Base-by-base conservation (phyloP, 23 tunicate species). In the Diplosoma virens region DNA sequence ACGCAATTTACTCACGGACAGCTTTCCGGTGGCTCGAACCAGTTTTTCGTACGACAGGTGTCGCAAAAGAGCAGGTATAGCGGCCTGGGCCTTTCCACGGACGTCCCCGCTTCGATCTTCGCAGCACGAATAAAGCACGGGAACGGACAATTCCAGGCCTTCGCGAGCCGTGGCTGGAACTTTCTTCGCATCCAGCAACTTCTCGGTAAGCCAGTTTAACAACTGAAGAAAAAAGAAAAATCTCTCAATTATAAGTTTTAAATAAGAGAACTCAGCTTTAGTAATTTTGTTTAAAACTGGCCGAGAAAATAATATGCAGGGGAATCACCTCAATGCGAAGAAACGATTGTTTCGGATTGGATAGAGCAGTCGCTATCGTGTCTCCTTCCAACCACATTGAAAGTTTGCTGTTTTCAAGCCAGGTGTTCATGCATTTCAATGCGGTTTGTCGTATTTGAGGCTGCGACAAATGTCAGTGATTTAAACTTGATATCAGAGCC, bases 101-200 rank as follows among this genome's bases (percentile, higher is more conserved):
- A 94, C 94, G 17, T 94, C 94, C 1, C 86, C 84, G 72, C 76
- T 88, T 37, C 99, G 66, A 68, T 94, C 99, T 58, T 94, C 99
- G 48, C 94, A 87, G 75, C 99, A 94, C 0, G 86, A 21, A 53
- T 54, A 88, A n/a, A 94, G 60, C 16, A 78, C 79, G 3, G 84
- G 75, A 25, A 88, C 73, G 52, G 90, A 88, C 2, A 68, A 59
- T 73, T 94, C 95, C 45, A 88, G 22, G 3, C 93, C 93, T 7
- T 80, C 90, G 21, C 69, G 61, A 3, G 87, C 84, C 33, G 32
- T 41, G 7, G 89, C 26, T 4, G 80, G 61, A 2, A 80, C 68
- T 53, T 81, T 81, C 18, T 73, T 50, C 35, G 75, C 58, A 5
- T 82, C 80, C 5, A 22, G 25, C 2, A 88, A 80, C 46, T 87